Conservation (phyloP, 2,888 invertebrate species). For the Congeria kusceri region DNA sequence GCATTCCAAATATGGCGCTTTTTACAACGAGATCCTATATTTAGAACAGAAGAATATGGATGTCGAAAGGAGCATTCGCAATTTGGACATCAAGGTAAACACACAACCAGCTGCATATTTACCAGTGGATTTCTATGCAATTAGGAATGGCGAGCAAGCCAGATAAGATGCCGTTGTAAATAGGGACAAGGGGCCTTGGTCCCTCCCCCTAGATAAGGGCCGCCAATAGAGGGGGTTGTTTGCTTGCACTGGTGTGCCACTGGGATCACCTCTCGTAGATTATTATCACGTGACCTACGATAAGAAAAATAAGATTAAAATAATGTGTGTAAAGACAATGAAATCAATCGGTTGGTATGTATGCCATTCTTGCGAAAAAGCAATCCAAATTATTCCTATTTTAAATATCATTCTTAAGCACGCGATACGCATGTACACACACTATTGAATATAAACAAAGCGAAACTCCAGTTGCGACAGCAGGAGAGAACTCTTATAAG, state of each 20-base stretch:
- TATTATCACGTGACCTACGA: conserved; percentile 41
- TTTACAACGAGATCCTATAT: no score
- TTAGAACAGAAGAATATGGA: no score
- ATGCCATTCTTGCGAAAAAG: no score
- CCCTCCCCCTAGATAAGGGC: conserved; percentile 54
- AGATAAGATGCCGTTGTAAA: conserved; percentile 58
- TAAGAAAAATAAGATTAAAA: background rate
- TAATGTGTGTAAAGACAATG: no score
- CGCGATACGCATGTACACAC: no score
- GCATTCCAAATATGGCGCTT: no score
- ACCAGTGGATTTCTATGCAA: conserved; percentile 26
- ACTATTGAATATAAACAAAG: no score
- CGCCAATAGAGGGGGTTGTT: conserved; percentile 53
- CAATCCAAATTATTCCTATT: no score
- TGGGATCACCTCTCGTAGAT: conserved; percentile 51
- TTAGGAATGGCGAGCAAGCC: conserved; percentile 14
- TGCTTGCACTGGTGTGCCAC: conserved; percentile 43
- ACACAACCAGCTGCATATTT: conserved; percentile 18
- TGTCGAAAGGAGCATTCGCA: background rate
- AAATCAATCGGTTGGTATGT: no score
- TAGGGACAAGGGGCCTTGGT: conserved; percentile 37
- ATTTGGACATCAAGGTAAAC: conserved; percentile 28
- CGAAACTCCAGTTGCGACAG: no score
- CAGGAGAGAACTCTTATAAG: no score
- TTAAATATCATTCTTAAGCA: no score